phyloP scores from a whole-genome alignment of 2,797 vertebrate species.

The Gymnocypris eckloni region DNA sequence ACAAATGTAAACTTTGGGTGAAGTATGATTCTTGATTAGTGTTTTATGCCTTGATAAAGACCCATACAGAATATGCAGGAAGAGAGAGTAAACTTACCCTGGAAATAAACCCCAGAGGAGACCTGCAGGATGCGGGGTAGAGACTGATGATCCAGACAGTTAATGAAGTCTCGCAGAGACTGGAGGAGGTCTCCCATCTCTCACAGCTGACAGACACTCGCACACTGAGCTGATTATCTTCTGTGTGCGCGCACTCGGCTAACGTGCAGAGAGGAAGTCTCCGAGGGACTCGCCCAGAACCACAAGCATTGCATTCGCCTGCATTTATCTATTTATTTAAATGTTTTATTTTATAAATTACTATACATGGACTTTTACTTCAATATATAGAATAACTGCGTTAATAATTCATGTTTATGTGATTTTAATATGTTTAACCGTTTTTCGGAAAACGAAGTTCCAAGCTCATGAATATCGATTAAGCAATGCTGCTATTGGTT shows the following conservation, averaged over 20 bases:
- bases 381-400: not conserved
- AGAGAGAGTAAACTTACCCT: conserved; percentile 74
- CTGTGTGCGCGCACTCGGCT: not conserved
- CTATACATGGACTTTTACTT: not conserved
- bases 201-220: conserved; percentile 60
- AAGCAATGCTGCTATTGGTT: not conserved
- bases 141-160: conserved; percentile 72
- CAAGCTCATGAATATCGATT: conserved; percentile 10
- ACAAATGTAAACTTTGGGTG: too few species aligned
- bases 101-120: conserved; percentile 89
- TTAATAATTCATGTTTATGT: too few species aligned
- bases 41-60: not conserved
- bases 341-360: too few species aligned
- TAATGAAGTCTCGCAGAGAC: conserved; percentile 79
- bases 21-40: not conserved
- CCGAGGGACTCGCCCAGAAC: not conserved
- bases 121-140: conserved; percentile 85
- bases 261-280: conserved; percentile 21
- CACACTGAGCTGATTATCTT: not conserved
- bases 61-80: not conserved
- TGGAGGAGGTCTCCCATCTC: conserved; percentile 61
- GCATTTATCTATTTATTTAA: not conserved
- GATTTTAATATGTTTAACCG: not conserved
- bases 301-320: not conserved
- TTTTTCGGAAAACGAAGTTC: not conserved